Base-by-base conservation (phyloP, 1,140 invertebrate genomes). In the Drosophila pseudoobscura region DNA sequence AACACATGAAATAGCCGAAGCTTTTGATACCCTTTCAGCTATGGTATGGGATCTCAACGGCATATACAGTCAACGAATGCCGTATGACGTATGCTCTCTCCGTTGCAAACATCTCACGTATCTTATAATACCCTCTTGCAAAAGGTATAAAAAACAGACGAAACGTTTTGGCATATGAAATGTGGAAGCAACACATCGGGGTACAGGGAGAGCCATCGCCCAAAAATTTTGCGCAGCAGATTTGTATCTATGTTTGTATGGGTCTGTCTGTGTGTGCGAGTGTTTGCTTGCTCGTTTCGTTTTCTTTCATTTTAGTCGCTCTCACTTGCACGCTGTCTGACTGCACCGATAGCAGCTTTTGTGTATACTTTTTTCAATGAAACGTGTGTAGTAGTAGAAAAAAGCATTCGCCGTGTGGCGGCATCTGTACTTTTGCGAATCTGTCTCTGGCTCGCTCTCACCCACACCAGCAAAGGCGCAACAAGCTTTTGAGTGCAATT, bases 181-280 rank as follows among this genome's bases (percentile, higher is more conserved):
- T 75, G 50, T 46, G 35, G 35, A 44, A 61, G 13, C 22, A 41
- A 22, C 56, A 75, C 54, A 68, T 24, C 50, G 31, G 52, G 35
- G 35, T 11, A 39, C 35, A 39, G 11, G 35, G 35, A 9, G 35
- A 52, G 70, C 71, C 83, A 87, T 87, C 83, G 82, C 82, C 83
- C 83, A 83, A 87, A 85, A 88, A 88, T 87, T 39, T 87, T 87
- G 83, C 83, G 83, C 83, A 87, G 78, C 83, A 87, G 83, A 80
- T 87, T 87, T 84, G 70, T 75, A 88, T 68, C 78, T 61, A 52
- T 75, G 45, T 60, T 39, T 69, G 46, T 69, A 56, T 64, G 49
- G 52, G 50, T 55, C 22, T 59, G 50, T 65, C 8, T 60, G 39
- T 69, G 46, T 69, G 55, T 64, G 49, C 56, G 50, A 59, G 35